A percentile compares a stretch with the other conserved stretches of the same genome.
These are phyloP conservation scores for Numida meleagris DNA, from an alignment of 2,113 vertebrate genomes.

Conservation along the genomic window DNA sequence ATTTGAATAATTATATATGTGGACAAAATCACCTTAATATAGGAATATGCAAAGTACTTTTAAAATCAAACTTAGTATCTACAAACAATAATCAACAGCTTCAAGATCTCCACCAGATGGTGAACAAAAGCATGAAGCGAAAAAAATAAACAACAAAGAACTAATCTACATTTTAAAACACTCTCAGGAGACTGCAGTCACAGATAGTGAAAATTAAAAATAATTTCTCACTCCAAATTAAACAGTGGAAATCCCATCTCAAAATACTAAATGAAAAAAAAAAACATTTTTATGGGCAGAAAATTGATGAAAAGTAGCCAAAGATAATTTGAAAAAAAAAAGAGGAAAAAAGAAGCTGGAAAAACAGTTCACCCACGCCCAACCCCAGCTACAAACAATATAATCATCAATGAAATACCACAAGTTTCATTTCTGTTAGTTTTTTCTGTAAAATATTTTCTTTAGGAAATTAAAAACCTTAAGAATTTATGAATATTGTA, in stretches of 20 bases:
- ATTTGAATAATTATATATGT: not conserved
- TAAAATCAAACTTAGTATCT: not conserved
- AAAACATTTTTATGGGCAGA: not conserved
- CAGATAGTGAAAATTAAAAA: conserved; percentile 1
- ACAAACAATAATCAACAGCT: conserved; percentile 24
- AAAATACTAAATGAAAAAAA: not conserved
- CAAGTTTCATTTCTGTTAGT: not conserved
- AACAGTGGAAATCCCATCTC: not conserved
- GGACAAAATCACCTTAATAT: not conserved
- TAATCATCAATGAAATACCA: not conserved
- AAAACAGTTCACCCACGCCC: not conserved
- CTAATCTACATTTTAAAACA: conserved; percentile 52
- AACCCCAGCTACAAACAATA: not conserved
- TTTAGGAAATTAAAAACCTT: not conserved
- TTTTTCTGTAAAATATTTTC: not conserved
- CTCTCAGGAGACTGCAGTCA: conserved; percentile 76
- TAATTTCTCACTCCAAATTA: not conserved
- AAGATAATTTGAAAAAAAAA: not conserved
- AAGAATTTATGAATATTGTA: not conserved
- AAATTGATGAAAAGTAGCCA: not conserved
- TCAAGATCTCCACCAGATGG: conserved; percentile 75
- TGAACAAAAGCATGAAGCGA: conserved; percentile 51
- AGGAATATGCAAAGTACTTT: conserved; percentile 15
- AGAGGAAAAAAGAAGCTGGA: not conserved
- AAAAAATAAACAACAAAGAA: conserved; percentile 21